Evolutionary conservation across 2,888 invertebrate genomes (phyloP), one percentile per base, ranked within the genome.

Genomic region (Liopterus haemorrhoidalis): DNA sequence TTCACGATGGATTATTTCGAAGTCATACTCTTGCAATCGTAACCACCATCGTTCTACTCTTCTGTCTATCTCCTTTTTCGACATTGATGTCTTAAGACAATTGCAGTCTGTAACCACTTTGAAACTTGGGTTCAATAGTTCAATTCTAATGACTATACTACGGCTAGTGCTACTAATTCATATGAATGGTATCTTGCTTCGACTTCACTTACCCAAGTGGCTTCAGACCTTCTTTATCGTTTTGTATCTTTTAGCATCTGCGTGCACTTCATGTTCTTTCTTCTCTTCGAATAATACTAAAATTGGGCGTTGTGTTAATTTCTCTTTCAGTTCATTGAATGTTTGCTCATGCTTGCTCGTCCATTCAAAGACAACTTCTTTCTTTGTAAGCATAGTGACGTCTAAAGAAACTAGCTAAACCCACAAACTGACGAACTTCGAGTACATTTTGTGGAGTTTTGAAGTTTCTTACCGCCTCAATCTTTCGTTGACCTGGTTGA

Each of bases 401-500:
- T n/a, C n/a, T n/a, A n/a, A n/a, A n/a, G n/a, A n/a, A n/a, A n/a
- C n/a, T n/a, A n/a, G n/a, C n/a, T n/a, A n/a, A n/a, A n/a, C n/a
- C n/a, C n/a, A n/a, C n/a, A n/a, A n/a, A n/a, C n/a, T n/a, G n/a
- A n/a, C n/a, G n/a, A n/a, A n/a, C n/a, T n/a, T n/a, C n/a, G n/a
- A n/a, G n/a, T n/a, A n/a, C n/a, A n/a, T n/a, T n/a, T n/a, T n/a
- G n/a, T 1, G 66, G 64, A 9, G 16, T 32, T n/a, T 56, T 55
- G 40, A 60, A 59, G 14, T 60, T 38, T 19, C 32, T 4, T 0
- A 66, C 55, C 2, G 59, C 56, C 4, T 42, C 21, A 4, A 57
- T 53, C 49, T 62, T 62, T 2, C 28, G 27, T 2, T 32, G 12
- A 8, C 58, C 59, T 2, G 63, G 63, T 22, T n/a, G n/a, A n/a